Conservation (phyloP, 2,113 vertebrate species). For the Oryzias woworae region DNA sequence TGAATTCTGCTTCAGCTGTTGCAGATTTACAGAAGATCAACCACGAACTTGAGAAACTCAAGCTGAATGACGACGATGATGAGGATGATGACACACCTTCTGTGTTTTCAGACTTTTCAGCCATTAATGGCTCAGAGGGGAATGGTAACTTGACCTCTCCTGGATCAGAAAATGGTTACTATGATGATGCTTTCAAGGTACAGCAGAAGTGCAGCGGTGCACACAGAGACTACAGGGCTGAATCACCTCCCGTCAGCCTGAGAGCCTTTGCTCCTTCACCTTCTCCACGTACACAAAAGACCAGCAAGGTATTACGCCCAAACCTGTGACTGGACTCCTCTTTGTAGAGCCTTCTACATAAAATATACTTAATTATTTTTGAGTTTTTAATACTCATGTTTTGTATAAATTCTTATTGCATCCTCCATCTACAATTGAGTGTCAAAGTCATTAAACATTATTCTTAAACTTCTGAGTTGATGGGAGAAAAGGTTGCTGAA, state of each 20-base stretch:
- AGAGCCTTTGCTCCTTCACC: constrained; percentile 64
- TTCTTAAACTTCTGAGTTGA: too few relatives aligned
- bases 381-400: too few relatives aligned
- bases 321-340: neutral
- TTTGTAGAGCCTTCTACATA: neutral
- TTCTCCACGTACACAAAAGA: constrained; percentile 60
- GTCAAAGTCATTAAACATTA: too few relatives aligned
- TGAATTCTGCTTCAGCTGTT: constrained; percentile 76
- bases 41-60: constrained; percentile 91
- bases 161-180: constrained; percentile 71
- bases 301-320: constrained; percentile 62
- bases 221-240: constrained; percentile 59
- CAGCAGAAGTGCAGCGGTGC: constrained; percentile 62
- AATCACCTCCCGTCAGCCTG: constrained; percentile 59
- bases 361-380: neutral
- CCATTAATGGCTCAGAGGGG: constrained; percentile 61
- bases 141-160: constrained; percentile 49
- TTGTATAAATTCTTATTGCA: too few relatives aligned
- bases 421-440: too few relatives aligned
- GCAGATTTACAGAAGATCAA: constrained; percentile 94
- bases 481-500: neutral
- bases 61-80: constrained; percentile 86
- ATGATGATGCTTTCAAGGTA: constrained; percentile 75
- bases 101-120: constrained; percentile 82
- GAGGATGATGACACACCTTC: constrained; percentile 78